Evolutionary conservation across 92 coral and sea anemone species (phyloP).

Genomic region (Pocillopora meandrina): DNA sequence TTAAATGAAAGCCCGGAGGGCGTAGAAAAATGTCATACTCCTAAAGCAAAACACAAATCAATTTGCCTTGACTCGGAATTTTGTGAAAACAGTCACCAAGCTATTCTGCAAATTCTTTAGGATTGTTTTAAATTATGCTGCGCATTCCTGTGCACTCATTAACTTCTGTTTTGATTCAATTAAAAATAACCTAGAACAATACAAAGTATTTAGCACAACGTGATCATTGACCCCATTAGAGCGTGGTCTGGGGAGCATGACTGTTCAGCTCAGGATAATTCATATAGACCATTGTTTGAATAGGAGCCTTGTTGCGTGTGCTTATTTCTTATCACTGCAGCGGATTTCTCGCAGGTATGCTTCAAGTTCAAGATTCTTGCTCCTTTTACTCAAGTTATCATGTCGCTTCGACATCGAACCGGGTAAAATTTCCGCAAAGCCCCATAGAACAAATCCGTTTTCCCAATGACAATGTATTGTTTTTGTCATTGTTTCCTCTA

Average conservation of each 20-base stretch:
- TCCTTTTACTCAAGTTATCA: no score
- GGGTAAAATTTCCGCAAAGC: no score
- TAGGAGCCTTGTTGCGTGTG: background rate
- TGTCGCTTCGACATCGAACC: no score
- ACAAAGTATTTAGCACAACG: background rate
- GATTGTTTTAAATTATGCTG: background rate
- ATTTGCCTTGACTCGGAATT: background rate
- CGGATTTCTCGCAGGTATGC: background rate
- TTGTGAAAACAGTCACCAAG: background rate
- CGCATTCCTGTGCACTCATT: background rate
- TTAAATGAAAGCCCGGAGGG: no score
- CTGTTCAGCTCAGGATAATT: background rate
- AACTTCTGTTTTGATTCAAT: background rate
- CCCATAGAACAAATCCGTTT: no score
- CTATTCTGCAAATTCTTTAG: background rate
- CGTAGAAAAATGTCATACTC: no score
- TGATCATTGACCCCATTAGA: background rate
- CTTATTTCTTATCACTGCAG: background rate
- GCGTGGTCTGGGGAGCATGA: background rate
- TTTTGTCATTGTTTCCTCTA: no score
- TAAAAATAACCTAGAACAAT: background rate
- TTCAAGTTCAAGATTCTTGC: no score
- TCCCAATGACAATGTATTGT: no score
- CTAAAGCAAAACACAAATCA: background rate
- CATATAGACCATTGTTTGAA: background rate